These are phyloP conservation scores for Thecophora atra DNA, from an alignment of 2,888 invertebrate genomes.

Conservation along the genomic window DNA sequence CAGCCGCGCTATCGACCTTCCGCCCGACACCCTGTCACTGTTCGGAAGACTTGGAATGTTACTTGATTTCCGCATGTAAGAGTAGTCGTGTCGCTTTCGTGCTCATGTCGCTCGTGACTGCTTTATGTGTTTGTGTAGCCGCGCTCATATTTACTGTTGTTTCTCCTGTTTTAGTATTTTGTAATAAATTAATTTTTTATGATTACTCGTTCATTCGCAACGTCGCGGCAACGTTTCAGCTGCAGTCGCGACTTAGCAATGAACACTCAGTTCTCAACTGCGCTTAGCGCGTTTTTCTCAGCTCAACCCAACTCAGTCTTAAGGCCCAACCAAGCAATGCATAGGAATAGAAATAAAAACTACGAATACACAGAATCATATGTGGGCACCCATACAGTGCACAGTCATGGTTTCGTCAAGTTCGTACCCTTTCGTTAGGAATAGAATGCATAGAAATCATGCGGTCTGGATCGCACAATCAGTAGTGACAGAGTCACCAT, in stretches of 20 bases:
- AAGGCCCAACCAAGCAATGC: too few species aligned
- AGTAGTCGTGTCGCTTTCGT: background rate
- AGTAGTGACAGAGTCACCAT: too few species aligned
- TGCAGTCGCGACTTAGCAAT: background rate
- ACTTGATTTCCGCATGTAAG: slow-evolving; percentile 3
- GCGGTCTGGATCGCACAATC: too few species aligned
- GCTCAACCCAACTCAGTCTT: background rate
- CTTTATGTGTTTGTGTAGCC: background rate
- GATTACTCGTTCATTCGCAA: background rate
- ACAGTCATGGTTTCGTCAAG: too few species aligned
- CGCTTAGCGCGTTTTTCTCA: background rate
- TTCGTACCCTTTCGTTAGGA: too few species aligned
- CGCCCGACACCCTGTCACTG: background rate
- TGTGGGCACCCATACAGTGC: too few species aligned
- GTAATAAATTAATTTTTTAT: background rate
- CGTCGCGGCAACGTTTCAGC: background rate
- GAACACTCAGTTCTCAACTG: background rate
- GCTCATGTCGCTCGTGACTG: background rate
- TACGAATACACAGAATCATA: too few species aligned
- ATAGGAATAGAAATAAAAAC: too few species aligned
- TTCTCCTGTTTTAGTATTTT: background rate
- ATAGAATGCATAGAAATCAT: too few species aligned
- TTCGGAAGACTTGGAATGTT: slow-evolving; percentile 6
- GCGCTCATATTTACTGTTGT: slow-evolving; percentile 12
- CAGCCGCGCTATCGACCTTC: background rate